Evolutionary conservation across 1,140 invertebrate species (phyloP).

Genomic region (Platyura marginata): DNA sequence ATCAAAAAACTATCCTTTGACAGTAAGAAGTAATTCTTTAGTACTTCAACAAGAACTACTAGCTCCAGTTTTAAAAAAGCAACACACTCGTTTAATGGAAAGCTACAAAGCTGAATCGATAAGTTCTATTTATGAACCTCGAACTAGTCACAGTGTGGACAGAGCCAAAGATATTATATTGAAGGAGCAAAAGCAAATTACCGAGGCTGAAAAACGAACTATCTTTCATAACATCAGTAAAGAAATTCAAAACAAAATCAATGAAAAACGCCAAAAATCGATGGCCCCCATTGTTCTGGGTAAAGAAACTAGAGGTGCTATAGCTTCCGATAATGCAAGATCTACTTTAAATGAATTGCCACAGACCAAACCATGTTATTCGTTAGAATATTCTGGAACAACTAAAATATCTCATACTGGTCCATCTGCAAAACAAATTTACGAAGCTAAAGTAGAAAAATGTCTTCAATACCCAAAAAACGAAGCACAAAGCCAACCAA

Average conservation of each 20-base stretch:
- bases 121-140: background rate
- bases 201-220: constrained; percentile 50
- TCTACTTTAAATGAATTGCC: constrained; percentile 8
- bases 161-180: background rate
- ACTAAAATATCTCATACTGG: background rate
- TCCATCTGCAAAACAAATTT: background rate
- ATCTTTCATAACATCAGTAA: constrained; percentile 50
- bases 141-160: background rate
- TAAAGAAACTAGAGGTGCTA: constrained; percentile 42
- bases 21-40: constrained; percentile 50
- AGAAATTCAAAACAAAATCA: constrained; percentile 46
- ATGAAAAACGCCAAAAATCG: constrained; percentile 26
- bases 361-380: constrained; percentile 33
- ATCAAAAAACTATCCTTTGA: constrained; percentile 23
- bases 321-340: constrained; percentile 33
- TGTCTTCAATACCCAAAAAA: constrained; percentile 11
- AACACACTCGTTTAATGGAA: background rate
- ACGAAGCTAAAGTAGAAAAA: constrained; percentile 2
- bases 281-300: constrained; percentile 30
- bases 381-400: constrained; percentile 25
- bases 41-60: constrained; percentile 24
- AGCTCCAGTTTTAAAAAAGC: constrained; percentile 18
- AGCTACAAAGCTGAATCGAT: background rate
- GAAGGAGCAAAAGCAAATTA: constrained; percentile 19
- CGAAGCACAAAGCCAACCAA: too few species aligned